Percentiles rank a stretch among this genome's conserved stretches.
Conservation (phyloP, 2,888 invertebrate species). For the Trisateles emortualis region DNA sequence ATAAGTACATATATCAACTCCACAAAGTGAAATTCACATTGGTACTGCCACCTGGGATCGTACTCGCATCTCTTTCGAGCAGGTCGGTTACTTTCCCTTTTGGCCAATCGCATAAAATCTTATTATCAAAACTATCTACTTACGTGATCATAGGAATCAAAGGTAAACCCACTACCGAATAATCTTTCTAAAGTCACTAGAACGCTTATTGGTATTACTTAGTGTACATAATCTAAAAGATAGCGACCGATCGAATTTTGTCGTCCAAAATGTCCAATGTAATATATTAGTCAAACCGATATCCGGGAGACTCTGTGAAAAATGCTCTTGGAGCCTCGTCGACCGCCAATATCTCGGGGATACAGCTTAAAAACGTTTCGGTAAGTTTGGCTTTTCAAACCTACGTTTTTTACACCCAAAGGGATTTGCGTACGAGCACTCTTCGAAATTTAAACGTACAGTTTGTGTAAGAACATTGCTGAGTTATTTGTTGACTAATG, state of each 20-base stretch:
- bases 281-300: slow-evolving; percentile 68
- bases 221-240: slow-evolving; percentile 55
- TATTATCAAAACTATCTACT: no score
- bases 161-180: neutral
- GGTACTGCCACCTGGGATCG: no score
- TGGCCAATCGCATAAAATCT: no score
- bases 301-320: slow-evolving; percentile 66
- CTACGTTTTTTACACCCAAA: slow-evolving; percentile 67
- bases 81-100: no score
- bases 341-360: slow-evolving; percentile 73
- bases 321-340: slow-evolving; percentile 60
- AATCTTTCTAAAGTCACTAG: slow-evolving; percentile 28
- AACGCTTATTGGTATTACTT: slow-evolving; percentile 48
- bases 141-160: neutral
- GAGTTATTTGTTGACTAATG: slow-evolving; percentile 53
- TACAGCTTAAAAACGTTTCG: slow-evolving; percentile 71
- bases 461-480: slow-evolving; percentile 52
- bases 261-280: slow-evolving; percentile 56
- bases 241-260: slow-evolving; percentile 49
- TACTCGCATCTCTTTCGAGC: no score
- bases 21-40: no score
- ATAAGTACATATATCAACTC: no score
- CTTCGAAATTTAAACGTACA: slow-evolving; percentile 50
- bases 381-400: slow-evolving; percentile 68
- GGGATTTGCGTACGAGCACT: slow-evolving; percentile 64